Evolutionary conservation across 2,797 vertebrate genomes (phyloP), one percentile per base, ranked within the genome.

Genomic region (Halcyon badia): DNA sequence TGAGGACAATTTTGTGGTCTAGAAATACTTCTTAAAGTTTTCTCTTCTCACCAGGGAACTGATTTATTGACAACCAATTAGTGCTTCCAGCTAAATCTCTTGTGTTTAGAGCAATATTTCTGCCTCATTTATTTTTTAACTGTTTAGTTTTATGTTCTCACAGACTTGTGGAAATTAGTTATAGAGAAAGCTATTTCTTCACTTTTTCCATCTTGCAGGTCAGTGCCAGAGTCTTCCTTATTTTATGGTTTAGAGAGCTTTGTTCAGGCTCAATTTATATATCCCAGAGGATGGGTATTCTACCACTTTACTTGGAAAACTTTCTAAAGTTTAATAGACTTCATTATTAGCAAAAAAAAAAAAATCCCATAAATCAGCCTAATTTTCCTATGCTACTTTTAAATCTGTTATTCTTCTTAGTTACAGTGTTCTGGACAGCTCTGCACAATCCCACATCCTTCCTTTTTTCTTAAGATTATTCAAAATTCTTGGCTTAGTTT

Each of bases 251-350:
- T 81, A 73, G 46, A 90, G 58, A 86, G 83, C 87, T 97, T 95
- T 96, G 87, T 95, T 92, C 87, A 79, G 35, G 49, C 70, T 91
- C 62, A 86, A 85, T 95, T 93, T 82, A 96, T 91, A 58, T 30
- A 81, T 97, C 87, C 91, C 94, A 82, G 65, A 94, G 93, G 96
- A 88, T 93, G 80, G 48, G 66, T 95, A 94, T 90, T 91, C 85
- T 94, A 95, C 87, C 91, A 87, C 91, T 95, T 93, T 42, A 71
- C 82, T 94, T 93, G 94, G 96, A 94, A 94, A 72, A 69, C 28
- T 60, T 91, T 82, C 70, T 86, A 49, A 83, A 84, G 48, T 28
- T 93, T 94, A 95, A 86, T 69, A 77, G 56, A 95, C 80, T 92
- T 89, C 81, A 76, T 95, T 87, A 95, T 72, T 72, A 94, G 72